phyloP scores from a whole-genome alignment of 2,113 vertebrate genomes.

The Dolichotis patagonum region DNA sequence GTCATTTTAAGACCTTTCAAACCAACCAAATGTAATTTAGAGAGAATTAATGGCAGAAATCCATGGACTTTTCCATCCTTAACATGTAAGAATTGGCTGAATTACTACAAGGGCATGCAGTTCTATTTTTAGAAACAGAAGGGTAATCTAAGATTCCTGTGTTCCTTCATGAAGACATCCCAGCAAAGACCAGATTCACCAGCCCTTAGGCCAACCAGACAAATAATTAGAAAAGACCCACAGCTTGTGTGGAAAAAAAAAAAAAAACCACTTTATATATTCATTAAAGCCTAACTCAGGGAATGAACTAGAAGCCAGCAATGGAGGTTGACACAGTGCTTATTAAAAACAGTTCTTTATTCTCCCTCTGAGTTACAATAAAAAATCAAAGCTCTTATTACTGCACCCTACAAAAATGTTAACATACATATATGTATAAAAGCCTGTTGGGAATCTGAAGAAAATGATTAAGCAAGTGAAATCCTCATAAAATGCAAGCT shows the following conservation, averaged over 20 bases:
- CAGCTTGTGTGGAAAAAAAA: neutral
- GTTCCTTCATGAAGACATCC: constrained; percentile 71
- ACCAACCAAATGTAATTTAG: constrained; percentile 36
- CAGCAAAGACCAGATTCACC: constrained; percentile 68
- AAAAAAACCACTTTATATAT: constrained; percentile 57
- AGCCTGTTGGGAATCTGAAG: neutral
- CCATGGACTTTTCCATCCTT: neutral
- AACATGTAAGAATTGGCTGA: constrained; percentile 57
- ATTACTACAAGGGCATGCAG: neutral
- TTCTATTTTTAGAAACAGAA: constrained; percentile 76
- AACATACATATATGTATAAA: neutral
- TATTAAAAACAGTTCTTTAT: constrained; percentile 2
- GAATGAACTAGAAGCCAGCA: constrained; percentile 22
- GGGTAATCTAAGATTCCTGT: constrained; percentile 74
- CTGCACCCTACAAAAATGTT: neutral
- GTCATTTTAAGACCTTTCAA: constrained; percentile 3
- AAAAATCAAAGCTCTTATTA: constrained; percentile 60
- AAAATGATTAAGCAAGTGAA: constrained; percentile 29
- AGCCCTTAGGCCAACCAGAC: constrained; percentile 68
- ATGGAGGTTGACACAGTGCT: neutral
- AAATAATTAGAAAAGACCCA: constrained; percentile 61
- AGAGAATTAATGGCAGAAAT: constrained; percentile 25
- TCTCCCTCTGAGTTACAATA: constrained; percentile 23
- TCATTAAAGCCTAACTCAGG: constrained; percentile 66
- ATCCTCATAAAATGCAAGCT: constrained; percentile 53